Evolutionary conservation across 1,140 invertebrate species (phyloP).

Genomic region (Polyergus mexicanus): DNA sequence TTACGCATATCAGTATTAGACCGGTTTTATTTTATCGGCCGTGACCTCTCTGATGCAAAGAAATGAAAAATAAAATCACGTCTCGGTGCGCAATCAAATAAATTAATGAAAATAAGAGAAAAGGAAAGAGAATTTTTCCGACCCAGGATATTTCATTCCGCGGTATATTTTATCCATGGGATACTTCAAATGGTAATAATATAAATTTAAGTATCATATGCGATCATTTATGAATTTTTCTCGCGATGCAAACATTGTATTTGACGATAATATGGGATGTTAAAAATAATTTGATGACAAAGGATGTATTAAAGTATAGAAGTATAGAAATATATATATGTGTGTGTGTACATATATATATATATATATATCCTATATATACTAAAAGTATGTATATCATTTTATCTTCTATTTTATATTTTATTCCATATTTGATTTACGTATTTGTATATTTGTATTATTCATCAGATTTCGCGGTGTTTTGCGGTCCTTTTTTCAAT

Average conservation of each 20-base stretch:
- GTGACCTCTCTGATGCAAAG: neutral
- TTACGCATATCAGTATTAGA: slow-evolving; percentile 8
- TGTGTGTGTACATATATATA: neutral
- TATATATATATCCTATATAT: neutral
- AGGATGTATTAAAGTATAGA: neutral
- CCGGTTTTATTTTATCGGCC: slow-evolving; percentile 39
- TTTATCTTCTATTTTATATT: neutral
- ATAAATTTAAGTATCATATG: neutral
- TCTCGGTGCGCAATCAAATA: slow-evolving; percentile 19
- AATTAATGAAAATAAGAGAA: slow-evolving; percentile 15
- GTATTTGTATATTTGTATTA: neutral
- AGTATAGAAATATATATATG: neutral
- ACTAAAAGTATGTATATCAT: neutral
- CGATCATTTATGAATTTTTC: neutral
- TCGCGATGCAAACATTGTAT: neutral
- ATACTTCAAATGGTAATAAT: slow-evolving; percentile 4
- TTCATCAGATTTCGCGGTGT: neutral
- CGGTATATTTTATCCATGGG: neutral
- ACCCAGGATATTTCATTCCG: slow-evolving; percentile 30
- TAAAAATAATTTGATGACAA: neutral
- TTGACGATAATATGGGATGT: neutral
- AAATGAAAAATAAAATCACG: slow-evolving; percentile 37
- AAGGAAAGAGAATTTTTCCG: neutral
- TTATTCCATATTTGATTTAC: neutral
- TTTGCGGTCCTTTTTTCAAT: neutral